Percentiles rank a stretch among this genome's conserved stretches.
phyloP scores from a whole-genome alignment of 2,113 vertebrate species.

The Prunella himalayana region DNA sequence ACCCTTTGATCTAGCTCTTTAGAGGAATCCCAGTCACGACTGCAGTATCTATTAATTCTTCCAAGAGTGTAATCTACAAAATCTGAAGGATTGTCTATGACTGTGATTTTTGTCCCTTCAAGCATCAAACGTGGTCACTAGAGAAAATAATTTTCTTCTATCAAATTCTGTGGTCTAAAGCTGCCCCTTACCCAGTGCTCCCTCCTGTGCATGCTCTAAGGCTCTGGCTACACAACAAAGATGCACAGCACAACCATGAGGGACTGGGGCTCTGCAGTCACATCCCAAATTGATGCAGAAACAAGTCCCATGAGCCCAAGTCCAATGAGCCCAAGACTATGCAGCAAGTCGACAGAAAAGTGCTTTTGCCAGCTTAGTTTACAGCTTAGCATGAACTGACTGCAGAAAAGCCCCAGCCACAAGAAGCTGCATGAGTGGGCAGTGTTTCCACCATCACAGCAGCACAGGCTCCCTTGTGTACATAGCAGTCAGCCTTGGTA shows the following conservation, averaged over 20 bases:
- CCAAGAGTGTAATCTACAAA: background rate
- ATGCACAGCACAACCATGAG: background rate
- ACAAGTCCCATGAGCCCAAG: background rate
- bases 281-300: background rate
- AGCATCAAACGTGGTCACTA: background rate
- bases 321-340: too few species aligned
- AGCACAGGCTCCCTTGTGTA: background rate
- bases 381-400: background rate
- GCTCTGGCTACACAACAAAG: background rate
- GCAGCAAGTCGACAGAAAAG: background rate
- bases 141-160: background rate
- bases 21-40: background rate
- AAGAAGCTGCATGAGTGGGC: background rate
- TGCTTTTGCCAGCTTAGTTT: background rate
- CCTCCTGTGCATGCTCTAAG: background rate
- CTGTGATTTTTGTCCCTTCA: background rate
- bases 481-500: background rate
- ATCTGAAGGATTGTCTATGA: background rate
- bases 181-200: background rate
- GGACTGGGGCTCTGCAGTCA: background rate
- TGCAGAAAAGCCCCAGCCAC: background rate
- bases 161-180: background rate
- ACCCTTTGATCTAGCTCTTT: background rate
- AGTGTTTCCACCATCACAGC: background rate
- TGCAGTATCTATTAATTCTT: background rate